A percentile compares a stretch with the other conserved stretches of the same genome.
Evolutionary conservation across 2,888 invertebrate species (phyloP).

Genomic region (Acrobasis consociella): DNA sequence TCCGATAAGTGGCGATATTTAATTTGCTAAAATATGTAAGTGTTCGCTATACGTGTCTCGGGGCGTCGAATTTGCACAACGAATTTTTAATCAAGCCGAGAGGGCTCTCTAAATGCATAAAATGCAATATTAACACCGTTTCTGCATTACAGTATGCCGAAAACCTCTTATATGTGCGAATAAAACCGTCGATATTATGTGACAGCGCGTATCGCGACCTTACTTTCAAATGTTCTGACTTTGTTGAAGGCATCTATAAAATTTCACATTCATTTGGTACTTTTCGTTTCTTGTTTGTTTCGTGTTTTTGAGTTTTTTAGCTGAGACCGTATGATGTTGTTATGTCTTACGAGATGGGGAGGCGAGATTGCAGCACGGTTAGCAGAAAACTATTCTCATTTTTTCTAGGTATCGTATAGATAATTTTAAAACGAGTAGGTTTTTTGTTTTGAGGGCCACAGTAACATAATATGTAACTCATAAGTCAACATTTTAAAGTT

Average conservation of each 20-base stretch:
- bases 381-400: conserved; percentile 47
- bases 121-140: conserved; percentile 73
- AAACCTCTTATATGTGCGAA: conserved; percentile 59
- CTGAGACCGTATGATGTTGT: conserved; percentile 58
- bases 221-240: conserved; percentile 50
- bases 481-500: conserved; percentile 9
- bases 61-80: conserved; percentile 45
- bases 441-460: too few species aligned
- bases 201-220: conserved; percentile 58
- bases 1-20: conserved; percentile 16
- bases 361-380: conserved; percentile 70
- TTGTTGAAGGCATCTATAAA: conserved; percentile 61
- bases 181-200: conserved; percentile 69
- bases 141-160: conserved; percentile 67
- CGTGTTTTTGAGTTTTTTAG: conserved; percentile 66
- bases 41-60: conserved; percentile 5
- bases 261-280: conserved; percentile 62
- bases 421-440: too few species aligned
- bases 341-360: conserved; percentile 64
- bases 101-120: conserved; percentile 61
- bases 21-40: conserved; percentile 22
- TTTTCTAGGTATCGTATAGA: not conserved
- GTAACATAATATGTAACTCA: too few species aligned
- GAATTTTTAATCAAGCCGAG: conserved; percentile 66
- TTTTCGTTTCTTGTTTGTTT: conserved; percentile 59